phyloP scores from a whole-genome alignment of 2,888 invertebrate species.

The Glaucopsyche alexis region DNA sequence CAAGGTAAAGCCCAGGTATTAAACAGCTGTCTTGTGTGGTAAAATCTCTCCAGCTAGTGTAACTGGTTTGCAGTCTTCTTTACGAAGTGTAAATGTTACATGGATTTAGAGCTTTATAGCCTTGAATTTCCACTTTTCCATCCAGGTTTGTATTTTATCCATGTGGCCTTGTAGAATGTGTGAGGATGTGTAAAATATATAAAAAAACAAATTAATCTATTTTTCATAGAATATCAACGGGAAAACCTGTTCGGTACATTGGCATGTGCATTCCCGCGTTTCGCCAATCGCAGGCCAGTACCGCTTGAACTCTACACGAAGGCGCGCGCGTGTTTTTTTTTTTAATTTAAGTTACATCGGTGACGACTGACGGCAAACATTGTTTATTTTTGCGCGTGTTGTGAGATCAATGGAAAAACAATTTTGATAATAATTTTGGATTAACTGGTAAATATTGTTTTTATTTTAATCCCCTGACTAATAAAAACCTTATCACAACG shows the following conservation, averaged over 20 bases:
- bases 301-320: slow-evolving; percentile 51
- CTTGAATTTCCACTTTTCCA: too few relatives aligned
- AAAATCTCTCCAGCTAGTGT: too few relatives aligned
- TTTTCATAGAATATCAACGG: slow-evolving; percentile 37
- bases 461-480: neutral
- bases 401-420: slow-evolving; percentile 20
- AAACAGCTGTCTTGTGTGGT: too few relatives aligned
- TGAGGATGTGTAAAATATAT: too few relatives aligned
- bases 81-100: too few relatives aligned
- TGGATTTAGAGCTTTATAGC: too few relatives aligned
- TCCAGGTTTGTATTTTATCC: too few relatives aligned
- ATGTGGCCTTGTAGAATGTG: too few relatives aligned
- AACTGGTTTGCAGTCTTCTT: too few relatives aligned
- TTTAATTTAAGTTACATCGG: slow-evolving; percentile 30
- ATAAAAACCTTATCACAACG: too few relatives aligned
- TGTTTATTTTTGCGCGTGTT: slow-evolving; percentile 33
- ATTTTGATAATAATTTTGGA: slow-evolving; percentile 1
- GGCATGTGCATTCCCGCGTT: slow-evolving; percentile 61
- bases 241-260: slow-evolving; percentile 50
- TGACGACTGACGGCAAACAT: slow-evolving; percentile 21
- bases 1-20: too few relatives aligned
- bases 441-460: neutral
- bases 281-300: slow-evolving; percentile 63
- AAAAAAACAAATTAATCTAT: neutral
- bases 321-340: slow-evolving; percentile 54